Percentiles rank a stretch among this genome's conserved stretches.
phyloP scores from a whole-genome alignment of 2,888 invertebrate genomes.

The Pterostichus niger region DNA sequence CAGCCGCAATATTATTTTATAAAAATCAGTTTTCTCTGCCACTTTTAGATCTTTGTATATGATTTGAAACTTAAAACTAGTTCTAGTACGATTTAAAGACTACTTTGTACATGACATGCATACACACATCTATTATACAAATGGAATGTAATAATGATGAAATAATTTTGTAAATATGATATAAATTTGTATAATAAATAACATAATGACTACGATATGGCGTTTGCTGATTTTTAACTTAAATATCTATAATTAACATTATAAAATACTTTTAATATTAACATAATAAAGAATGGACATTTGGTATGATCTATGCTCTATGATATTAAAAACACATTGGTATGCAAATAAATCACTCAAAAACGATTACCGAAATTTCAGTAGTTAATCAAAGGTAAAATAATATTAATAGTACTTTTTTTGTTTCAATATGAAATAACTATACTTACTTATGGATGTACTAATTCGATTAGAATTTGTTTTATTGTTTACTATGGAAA shows the following conservation, averaged over 20 bases:
- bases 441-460: too few species aligned
- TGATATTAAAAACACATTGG: neutral
- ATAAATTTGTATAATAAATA: constrained; percentile 37
- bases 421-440: too few species aligned
- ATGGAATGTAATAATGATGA: constrained; percentile 28
- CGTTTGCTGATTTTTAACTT: constrained; percentile 18
- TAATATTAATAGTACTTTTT: too few species aligned
- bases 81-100: constrained; percentile 13
- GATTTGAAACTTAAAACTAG: constrained; percentile 34
- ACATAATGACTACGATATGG: constrained; percentile 39
- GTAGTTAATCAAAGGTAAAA: too few species aligned
- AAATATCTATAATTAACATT: neutral
- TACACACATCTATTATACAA: constrained; percentile 20
- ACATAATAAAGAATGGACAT: neutral
- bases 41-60: constrained; percentile 34
- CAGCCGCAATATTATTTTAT: constrained; percentile 52
- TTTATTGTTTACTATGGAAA: too few species aligned
- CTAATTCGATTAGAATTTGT: too few species aligned
- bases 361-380: neutral
- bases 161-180: constrained; percentile 4
- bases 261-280: constrained; percentile 3
- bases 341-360: neutral
- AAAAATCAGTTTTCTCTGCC: constrained; percentile 35
- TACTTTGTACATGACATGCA: constrained; percentile 47
- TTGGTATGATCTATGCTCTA: neutral